A percentile compares a stretch with the other conserved stretches of the same genome.
These are phyloP conservation scores for Eubucco bourcierii DNA, from an alignment of 2,113 vertebrate genomes.

Conservation along the genomic window DNA sequence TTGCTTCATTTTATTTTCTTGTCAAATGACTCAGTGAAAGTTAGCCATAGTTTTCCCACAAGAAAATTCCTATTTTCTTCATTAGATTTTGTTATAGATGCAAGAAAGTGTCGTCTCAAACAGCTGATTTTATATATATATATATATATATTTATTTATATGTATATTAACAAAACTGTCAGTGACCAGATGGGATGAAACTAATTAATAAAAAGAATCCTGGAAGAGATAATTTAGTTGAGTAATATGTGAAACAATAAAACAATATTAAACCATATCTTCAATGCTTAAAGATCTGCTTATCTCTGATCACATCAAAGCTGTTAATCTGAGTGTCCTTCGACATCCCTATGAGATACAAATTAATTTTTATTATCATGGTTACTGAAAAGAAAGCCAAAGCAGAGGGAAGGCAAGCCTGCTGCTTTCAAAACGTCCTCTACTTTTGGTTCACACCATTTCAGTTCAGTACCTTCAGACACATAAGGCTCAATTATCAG, in stretches of 20 bases:
- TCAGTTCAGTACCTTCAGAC: neutral
- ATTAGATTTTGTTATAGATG: neutral
- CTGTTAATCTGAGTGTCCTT: neutral
- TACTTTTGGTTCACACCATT: neutral
- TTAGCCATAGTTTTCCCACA: neutral
- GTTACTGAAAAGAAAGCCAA: neutral
- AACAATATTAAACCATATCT: neutral
- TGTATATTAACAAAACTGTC: neutral
- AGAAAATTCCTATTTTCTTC: slow-evolving; percentile 1
- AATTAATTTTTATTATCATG: neutral
- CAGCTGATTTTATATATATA: neutral
- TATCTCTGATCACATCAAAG: neutral
- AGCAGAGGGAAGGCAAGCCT: neutral
- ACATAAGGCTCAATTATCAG: neutral
- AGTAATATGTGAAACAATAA: neutral
- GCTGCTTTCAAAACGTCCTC: neutral
- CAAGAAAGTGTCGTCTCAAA: neutral
- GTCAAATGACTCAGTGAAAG: slow-evolving; percentile 3
- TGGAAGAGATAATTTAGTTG: neutral
- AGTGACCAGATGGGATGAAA: neutral
- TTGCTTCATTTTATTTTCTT: slow-evolving; percentile 1
- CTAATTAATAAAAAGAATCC: neutral
- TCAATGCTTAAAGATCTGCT: neutral
- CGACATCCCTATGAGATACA: neutral
- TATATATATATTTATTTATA: too few species aligned